Percentiles rank a stretch among this genome's conserved stretches.
Conservation (phyloP, 2,113 vertebrate genomes). For the Lynx canadensis region DNA sequence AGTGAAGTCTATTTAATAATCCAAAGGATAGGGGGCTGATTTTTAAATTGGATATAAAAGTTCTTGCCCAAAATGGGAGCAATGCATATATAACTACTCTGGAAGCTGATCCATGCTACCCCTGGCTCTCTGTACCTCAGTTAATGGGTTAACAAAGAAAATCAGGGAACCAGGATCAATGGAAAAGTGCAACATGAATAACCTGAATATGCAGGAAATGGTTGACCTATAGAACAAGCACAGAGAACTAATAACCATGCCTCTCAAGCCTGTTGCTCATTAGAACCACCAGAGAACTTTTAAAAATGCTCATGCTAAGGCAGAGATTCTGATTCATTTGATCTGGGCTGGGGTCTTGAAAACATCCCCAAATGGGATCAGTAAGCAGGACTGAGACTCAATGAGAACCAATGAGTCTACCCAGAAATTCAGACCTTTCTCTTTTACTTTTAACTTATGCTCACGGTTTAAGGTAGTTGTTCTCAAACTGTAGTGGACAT, state of each 20-base stretch:
- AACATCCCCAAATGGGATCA: background rate
- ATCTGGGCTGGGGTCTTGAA: background rate
- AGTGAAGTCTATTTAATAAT: background rate
- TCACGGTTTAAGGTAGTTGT: background rate
- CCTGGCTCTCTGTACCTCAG: background rate
- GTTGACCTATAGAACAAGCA: background rate
- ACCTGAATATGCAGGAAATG: background rate
- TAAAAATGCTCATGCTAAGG: background rate
- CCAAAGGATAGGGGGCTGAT: background rate
- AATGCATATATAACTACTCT: background rate
- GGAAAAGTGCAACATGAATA: background rate
- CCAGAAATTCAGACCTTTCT: background rate
- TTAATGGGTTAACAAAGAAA: background rate
- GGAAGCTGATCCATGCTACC: background rate
- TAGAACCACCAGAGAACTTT: background rate
- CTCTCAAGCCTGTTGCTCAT: background rate
- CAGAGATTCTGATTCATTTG: background rate
- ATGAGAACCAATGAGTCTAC: background rate
- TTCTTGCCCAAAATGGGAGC: background rate
- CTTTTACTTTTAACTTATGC: background rate
- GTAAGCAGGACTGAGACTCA: background rate
- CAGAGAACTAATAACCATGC: accelerated
- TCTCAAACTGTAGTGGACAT: background rate
- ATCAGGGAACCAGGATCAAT: background rate
- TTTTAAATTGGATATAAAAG: background rate